phyloP scores from a whole-genome alignment of 2,797 vertebrate species.

The Calcarius lapponicus region DNA sequence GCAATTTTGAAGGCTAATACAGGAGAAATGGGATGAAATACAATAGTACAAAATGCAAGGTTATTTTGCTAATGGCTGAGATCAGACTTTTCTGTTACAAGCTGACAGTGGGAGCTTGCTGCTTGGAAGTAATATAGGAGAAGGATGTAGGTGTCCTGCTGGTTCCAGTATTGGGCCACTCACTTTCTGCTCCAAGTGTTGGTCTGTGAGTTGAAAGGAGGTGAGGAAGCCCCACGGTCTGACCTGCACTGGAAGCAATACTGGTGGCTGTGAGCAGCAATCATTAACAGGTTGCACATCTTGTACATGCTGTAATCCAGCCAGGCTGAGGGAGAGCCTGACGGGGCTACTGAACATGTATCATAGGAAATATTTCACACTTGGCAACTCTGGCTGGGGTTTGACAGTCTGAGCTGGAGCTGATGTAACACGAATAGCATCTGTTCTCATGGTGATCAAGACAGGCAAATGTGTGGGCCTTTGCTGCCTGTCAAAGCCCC shows the following conservation, averaged over 20 bases:
- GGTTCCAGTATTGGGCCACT: not conserved
- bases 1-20: not conserved
- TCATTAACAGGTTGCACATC: not conserved
- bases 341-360: not conserved
- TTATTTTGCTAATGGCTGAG: not conserved
- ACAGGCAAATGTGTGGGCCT: not conserved
- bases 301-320: not conserved
- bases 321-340: not conserved
- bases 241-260: fast-evolving
- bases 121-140: not conserved
- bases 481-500: not conserved
- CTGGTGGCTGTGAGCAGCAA: not conserved
- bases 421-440: not conserved
- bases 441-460: not conserved
- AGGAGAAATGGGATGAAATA: not conserved
- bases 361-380: not conserved
- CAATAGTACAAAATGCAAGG: not conserved
- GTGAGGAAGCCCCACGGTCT: not conserved
- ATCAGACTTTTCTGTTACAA: not conserved
- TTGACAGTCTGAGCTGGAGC: not conserved
- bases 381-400: not conserved
- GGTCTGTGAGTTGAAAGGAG: not conserved
- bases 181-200: not conserved
- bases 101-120: not conserved
- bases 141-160: not conserved